A percentile compares a stretch with the other conserved stretches of the same genome.
phyloP scores from a whole-genome alignment of 2,797 vertebrate genomes.

The Argentina silus region DNA sequence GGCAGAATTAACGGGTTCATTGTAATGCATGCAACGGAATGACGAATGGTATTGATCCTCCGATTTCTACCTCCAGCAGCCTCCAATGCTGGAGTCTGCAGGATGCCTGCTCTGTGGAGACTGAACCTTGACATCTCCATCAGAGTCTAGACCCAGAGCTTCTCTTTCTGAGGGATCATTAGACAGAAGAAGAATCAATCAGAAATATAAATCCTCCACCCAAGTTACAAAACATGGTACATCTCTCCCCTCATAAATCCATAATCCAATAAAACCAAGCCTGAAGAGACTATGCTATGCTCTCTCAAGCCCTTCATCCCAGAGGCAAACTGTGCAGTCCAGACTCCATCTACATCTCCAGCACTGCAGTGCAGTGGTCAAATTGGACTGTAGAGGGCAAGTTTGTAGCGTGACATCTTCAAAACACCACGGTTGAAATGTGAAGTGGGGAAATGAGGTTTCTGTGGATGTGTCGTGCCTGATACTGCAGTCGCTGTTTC shows the following conservation, averaged over 20 bases:
- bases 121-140: not conserved
- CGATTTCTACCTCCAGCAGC: too few relatives aligned
- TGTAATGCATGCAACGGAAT: too few relatives aligned
- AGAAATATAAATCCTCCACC: constrained; percentile 21
- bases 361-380: constrained; percentile 40
- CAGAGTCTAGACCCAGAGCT: not conserved
- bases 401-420: constrained; percentile 65
- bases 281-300: constrained; percentile 22
- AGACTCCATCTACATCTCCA: not conserved
- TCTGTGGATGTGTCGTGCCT: not conserved
- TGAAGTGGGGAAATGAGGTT: not conserved
- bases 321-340: constrained; percentile 36
- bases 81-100: too few relatives aligned
- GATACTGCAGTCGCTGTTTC: constrained; percentile 10
- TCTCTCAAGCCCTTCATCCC: constrained; percentile 32
- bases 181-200: constrained; percentile 7
- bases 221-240: constrained; percentile 14
- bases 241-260: constrained; percentile 8
- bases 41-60: too few relatives aligned
- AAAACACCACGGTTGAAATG: not conserved
- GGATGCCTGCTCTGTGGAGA: not conserved
- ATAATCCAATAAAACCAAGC: constrained; percentile 15
- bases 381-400: constrained; percentile 74
- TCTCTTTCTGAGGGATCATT: not conserved
- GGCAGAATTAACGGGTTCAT: too few relatives aligned